Base-by-base conservation (phyloP, 1,140 invertebrate genomes). In the Ceratitis capitata region DNA sequence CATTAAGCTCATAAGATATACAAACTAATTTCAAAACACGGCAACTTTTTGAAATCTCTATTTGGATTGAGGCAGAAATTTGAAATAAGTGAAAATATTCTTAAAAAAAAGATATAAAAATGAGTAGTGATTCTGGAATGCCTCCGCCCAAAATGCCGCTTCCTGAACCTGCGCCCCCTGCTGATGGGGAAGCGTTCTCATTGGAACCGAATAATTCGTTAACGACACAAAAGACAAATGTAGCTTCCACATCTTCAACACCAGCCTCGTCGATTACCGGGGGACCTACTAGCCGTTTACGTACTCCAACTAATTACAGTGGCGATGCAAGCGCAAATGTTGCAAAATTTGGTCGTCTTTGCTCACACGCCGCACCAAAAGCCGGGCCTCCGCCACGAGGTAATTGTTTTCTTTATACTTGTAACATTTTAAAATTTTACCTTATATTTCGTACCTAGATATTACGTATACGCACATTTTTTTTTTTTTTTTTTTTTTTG, bases 371-470 rank as follows among this genome's bases (percentile, higher is more conserved):
- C 14, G 86, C 89, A 0, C 90, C 90, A 6, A 91, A 91, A 69
- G 58, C 90, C 23, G 90, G 90, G 1, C 90, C 90, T 32, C 90
- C 90, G 49, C 90, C 90, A 3, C 87, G 90, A 88, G 90, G 90
- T 91, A 82, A 88, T 61, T 84, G 35, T 84, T 84, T n/a, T n/a
- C n/a, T n/a, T n/a, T n/a, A n/a, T n/a, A n/a, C n/a, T n/a, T n/a
- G n/a, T n/a, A n/a, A n/a, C n/a, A n/a, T n/a, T n/a, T n/a, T n/a
- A n/a, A n/a, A n/a, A n/a, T n/a, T n/a, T n/a, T n/a, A n/a, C n/a
- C n/a, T n/a, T n/a, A n/a, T n/a, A n/a, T n/a, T n/a, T n/a, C n/a
- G n/a, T n/a, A n/a, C n/a, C n/a, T n/a, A n/a, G n/a, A n/a, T n/a
- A n/a, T n/a, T n/a, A n/a, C n/a, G n/a, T n/a, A n/a, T n/a, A n/a